Percentiles rank a stretch among this genome's conserved stretches.
Evolutionary conservation across 2,113 vertebrate genomes (phyloP).

Genomic region (Calonectris borealis): DNA sequence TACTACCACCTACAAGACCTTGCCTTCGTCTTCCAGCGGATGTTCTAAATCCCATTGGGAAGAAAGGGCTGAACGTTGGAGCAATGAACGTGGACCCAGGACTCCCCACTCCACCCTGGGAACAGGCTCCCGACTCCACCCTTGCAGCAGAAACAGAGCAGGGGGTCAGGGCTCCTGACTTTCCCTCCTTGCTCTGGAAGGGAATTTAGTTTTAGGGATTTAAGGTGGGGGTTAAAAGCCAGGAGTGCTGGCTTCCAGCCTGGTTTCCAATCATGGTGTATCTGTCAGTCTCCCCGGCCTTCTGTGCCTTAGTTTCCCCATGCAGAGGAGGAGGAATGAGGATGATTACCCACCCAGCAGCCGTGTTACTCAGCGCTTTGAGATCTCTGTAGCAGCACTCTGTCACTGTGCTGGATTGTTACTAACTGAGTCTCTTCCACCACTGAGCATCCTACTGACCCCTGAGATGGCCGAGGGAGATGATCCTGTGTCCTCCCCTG

Average conservation of each 20-base stretch:
- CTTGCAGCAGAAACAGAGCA: accelerated
- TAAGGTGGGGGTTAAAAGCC: background rate
- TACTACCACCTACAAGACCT: background rate
- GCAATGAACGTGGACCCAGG: background rate
- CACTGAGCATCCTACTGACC: background rate
- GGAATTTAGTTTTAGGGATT: background rate
- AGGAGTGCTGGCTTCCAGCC: background rate
- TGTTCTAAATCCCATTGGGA: background rate
- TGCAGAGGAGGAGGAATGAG: background rate
- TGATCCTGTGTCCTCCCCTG: conserved; percentile 3
- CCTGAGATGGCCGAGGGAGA: background rate
- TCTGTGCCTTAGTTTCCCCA: background rate
- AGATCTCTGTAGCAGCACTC: background rate
- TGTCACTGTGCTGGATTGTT: background rate
- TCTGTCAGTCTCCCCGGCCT: background rate
- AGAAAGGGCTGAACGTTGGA: background rate
- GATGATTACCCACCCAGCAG: background rate
- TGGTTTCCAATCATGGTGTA: background rate
- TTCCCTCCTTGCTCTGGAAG: background rate
- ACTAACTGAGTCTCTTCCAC: background rate
- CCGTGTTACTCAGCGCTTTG: background rate
- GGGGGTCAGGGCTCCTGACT: background rate
- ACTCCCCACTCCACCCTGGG: background rate
- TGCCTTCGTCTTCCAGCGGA: background rate
- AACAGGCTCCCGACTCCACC: background rate